Percentiles rank a stretch among this genome's conserved stretches.
Conservation (phyloP, 2,797 vertebrate species). For the Epinephelus malabaricus region DNA sequence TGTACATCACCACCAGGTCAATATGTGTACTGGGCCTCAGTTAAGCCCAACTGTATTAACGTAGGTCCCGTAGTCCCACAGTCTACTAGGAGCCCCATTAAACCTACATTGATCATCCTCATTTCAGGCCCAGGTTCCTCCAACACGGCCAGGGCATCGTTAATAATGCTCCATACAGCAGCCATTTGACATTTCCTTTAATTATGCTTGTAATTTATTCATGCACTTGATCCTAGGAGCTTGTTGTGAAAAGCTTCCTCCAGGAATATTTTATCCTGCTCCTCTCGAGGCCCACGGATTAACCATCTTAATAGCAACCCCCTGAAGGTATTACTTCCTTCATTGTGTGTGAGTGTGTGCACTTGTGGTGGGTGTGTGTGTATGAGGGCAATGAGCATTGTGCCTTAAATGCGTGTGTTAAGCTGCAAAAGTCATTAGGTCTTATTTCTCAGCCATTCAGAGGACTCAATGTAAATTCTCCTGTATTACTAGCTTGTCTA, state of each 20-base stretch:
- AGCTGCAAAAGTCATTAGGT: conserved; percentile 83
- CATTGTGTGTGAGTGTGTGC: conserved; percentile 35
- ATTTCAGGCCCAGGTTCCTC: conserved; percentile 74
- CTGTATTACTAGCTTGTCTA: conserved; percentile 68
- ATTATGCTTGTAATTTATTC: conserved; percentile 90
- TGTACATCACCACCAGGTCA: conserved; percentile 57
- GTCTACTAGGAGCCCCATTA: conserved; percentile 77
- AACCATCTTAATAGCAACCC: conserved; percentile 84
- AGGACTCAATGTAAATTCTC: conserved; percentile 62
- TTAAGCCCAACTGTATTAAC: conserved; percentile 73
- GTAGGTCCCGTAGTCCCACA: conserved; percentile 54
- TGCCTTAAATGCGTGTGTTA: conserved; percentile 64
- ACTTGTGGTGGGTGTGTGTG: conserved; percentile 19
- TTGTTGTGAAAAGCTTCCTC: conserved; percentile 87
- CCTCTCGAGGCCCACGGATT: conserved; percentile 82
- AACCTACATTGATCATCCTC: conserved; percentile 82
- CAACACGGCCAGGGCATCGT: conserved; percentile 77
- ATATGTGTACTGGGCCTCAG: conserved; percentile 65
- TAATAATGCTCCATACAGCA: conserved; percentile 85
- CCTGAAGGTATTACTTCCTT: conserved; percentile 80
- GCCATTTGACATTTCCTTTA: conserved; percentile 89
- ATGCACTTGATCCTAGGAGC: conserved; percentile 86
- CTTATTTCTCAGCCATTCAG: conserved; percentile 73
- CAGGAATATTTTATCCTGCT: conserved; percentile 84
- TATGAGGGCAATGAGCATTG: conserved; percentile 48